Evolutionary conservation across 2,888 invertebrate genomes (phyloP).

Genomic region (Plusia festucae): DNA sequence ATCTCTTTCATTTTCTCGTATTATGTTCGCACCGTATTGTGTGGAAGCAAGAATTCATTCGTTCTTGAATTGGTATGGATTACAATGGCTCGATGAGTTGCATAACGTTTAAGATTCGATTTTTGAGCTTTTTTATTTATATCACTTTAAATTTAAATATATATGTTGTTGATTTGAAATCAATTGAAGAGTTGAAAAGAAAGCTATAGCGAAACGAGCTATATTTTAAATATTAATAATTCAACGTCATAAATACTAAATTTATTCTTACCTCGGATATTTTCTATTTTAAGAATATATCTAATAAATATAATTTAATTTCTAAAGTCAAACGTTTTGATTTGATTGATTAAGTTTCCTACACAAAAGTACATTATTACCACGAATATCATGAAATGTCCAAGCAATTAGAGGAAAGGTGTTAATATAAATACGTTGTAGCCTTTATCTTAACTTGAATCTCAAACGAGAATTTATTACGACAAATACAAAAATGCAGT

Average conservation of each 20-base stretch:
- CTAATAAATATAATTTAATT: no score
- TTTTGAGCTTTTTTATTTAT: background rate
- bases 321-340: no score
- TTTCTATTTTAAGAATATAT: background rate
- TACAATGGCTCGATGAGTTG: slow-evolving; percentile 30
- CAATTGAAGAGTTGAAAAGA: no score
- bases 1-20: slow-evolving; percentile 49
- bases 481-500: background rate
- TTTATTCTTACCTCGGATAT: background rate
- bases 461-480: background rate
- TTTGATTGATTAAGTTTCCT: no score
- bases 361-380: no score
- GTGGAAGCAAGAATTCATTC: slow-evolving; percentile 55
- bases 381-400: background rate
- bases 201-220: no score
- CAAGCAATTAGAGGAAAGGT: background rate
- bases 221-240: background rate
- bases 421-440: background rate
- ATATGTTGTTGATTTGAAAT: background rate
- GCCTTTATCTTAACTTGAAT: background rate
- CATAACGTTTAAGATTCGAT: background rate
- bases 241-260: background rate
- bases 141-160: background rate
- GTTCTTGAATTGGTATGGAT: slow-evolving; percentile 44
- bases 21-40: slow-evolving; percentile 57